These are phyloP conservation scores for Drosophila neocordata DNA, from an alignment of 1,140 invertebrate species.

Conservation along the genomic window DNA sequence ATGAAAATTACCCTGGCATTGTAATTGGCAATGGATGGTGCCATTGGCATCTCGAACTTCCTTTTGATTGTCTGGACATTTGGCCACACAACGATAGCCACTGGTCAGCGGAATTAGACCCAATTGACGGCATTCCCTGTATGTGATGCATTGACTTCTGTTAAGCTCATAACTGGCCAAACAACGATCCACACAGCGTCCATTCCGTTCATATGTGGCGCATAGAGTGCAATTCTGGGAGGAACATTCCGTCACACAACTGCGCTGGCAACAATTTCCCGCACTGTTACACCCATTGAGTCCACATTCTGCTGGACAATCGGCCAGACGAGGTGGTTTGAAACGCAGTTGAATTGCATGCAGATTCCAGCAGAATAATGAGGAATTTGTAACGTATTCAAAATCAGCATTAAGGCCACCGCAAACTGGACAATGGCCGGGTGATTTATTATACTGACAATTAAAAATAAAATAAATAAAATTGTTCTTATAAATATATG, in stretches of 20 bases:
- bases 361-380: conserved; percentile 62
- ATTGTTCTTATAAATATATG: too few species aligned
- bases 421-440: conserved; percentile 65
- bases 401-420: conserved; percentile 44
- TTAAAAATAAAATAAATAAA: background rate
- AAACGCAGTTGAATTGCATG: conserved; percentile 38
- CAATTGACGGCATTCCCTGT: conserved; percentile 48
- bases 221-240: conserved; percentile 57
- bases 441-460: conserved; percentile 55
- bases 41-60: conserved; percentile 31
- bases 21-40: conserved; percentile 39
- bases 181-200: conserved; percentile 58
- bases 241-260: conserved; percentile 61
- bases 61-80: conserved; percentile 63
- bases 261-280: conserved; percentile 59
- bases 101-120: conserved; percentile 47
- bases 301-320: conserved; percentile 48
- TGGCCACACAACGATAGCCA: conserved; percentile 51
- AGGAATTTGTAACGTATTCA: conserved; percentile 7
- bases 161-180: conserved; percentile 53
- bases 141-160: conserved; percentile 48
- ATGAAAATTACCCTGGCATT: conserved; percentile 59
- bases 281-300: conserved; percentile 43
- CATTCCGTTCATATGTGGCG: conserved; percentile 35
- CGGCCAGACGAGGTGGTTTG: conserved; percentile 11